Conservation (phyloP, 2,888 invertebrate genomes). For the Erebia ligea region DNA sequence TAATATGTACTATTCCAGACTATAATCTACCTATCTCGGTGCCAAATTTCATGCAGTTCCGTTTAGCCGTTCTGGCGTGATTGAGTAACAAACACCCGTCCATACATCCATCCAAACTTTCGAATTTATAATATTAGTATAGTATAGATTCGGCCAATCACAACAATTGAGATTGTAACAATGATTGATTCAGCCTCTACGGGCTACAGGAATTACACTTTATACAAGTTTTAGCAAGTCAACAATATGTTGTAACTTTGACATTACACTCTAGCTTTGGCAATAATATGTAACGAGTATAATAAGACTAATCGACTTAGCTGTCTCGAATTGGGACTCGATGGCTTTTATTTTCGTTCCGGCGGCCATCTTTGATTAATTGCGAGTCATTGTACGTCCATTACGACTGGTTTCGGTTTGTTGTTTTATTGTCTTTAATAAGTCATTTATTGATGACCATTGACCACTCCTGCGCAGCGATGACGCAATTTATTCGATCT, state of each 20-base stretch:
- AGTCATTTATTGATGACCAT: background rate
- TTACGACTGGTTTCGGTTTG: background rate
- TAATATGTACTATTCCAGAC: too few relatives aligned
- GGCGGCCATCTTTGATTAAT: slow-evolving; percentile 9
- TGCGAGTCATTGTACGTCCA: background rate
- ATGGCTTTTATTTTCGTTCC: slow-evolving; percentile 8
- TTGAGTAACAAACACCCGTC: too few relatives aligned
- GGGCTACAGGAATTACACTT: background rate
- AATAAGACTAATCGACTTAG: background rate
- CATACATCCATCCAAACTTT: too few relatives aligned
- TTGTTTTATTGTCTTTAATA: background rate
- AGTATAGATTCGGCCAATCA: too few relatives aligned
- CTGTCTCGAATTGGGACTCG: background rate
- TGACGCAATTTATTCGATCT: background rate
- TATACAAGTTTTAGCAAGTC: background rate
- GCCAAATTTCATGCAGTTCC: too few relatives aligned
- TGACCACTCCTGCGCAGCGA: background rate
- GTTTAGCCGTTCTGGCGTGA: too few relatives aligned
- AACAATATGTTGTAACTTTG: slow-evolving; percentile 2
- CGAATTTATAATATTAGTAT: too few relatives aligned
- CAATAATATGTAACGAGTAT: slow-evolving; percentile 11
- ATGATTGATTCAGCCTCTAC: too few relatives aligned
- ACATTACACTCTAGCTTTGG: background rate
- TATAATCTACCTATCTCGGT: too few relatives aligned
- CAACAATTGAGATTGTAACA: too few relatives aligned